Conservation (phyloP, 92 coral and sea anemone species). For the Epizoanthus illoricatus region DNA sequence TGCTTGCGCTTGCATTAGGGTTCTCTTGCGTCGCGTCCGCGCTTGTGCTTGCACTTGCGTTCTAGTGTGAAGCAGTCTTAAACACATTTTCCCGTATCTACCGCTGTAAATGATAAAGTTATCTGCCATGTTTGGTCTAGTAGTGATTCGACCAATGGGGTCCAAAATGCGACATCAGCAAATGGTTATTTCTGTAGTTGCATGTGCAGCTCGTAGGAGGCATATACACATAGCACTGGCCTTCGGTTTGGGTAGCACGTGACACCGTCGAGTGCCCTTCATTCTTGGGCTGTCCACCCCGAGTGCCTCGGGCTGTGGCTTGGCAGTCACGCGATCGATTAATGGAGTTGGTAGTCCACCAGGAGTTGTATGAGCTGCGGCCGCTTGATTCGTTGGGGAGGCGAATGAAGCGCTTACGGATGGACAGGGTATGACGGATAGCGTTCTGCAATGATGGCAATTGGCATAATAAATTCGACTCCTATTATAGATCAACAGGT, state of each 20-base stretch:
- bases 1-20: too few relatives aligned
- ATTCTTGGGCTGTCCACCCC: background rate
- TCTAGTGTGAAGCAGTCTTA: too few relatives aligned
- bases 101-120: too few relatives aligned
- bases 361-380: slow-evolving; percentile 35
- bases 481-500: too few relatives aligned
- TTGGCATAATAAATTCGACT: too few relatives aligned
- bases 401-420: slow-evolving; percentile 54
- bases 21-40: too few relatives aligned
- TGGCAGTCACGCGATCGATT: background rate
- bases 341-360: slow-evolving; percentile 41
- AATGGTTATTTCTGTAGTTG: background rate
- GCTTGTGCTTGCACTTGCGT: too few relatives aligned
- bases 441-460: slow-evolving; percentile 11
- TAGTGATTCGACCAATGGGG: too few relatives aligned
- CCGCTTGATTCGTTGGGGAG: slow-evolving; percentile 47
- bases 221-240: background rate
- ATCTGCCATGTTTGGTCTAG: too few relatives aligned
- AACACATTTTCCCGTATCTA: too few relatives aligned
- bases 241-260: slow-evolving; percentile 26
- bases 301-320: background rate
- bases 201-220: slow-evolving; percentile 9
- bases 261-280: slow-evolving; percentile 13
- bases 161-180: background rate
- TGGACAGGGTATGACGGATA: slow-evolving; percentile 55